Conservation (phyloP, 1,140 invertebrate genomes). For the Parasteatoda tepidariorum region DNA sequence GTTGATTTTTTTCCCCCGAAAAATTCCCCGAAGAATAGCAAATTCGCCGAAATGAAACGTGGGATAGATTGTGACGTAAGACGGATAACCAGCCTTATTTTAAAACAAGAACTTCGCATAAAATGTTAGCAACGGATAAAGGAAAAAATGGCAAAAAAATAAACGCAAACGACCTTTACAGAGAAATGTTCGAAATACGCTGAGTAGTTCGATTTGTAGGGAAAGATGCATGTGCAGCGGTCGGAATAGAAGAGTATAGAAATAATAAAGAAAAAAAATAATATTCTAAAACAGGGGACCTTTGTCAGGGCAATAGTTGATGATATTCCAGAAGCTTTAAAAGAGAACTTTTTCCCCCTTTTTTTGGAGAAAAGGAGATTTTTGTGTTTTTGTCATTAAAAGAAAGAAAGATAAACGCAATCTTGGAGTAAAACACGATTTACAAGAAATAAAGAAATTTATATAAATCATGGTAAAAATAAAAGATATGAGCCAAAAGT, state of each 20-base stretch:
- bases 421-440: no score
- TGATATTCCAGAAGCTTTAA: slow-evolving; percentile 13
- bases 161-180: not conserved
- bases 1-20: no score
- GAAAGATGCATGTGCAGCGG: no score
- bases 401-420: slow-evolving; percentile 42
- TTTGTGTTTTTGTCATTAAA: slow-evolving; percentile 44
- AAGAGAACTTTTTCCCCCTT: no score
- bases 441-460: no score
- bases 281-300: no score
- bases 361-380: slow-evolving; percentile 8
- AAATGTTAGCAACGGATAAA: slow-evolving; percentile 18
- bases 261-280: not conserved
- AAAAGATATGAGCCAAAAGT: no score
- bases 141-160: not conserved
- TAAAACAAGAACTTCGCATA: slow-evolving; percentile 31
- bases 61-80: not conserved
- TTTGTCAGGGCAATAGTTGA: slow-evolving; percentile 44
- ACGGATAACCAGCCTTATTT: slow-evolving; percentile 12
- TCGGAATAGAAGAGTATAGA: no score
- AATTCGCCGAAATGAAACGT: no score
- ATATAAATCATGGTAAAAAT: no score
- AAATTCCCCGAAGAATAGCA: no score
- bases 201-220: slow-evolving; percentile 42
- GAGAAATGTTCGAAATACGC: slow-evolving; percentile 34